These are phyloP conservation scores for Solenopsis fugax DNA, from an alignment of 1,140 invertebrate genomes.

Conservation along the genomic window DNA sequence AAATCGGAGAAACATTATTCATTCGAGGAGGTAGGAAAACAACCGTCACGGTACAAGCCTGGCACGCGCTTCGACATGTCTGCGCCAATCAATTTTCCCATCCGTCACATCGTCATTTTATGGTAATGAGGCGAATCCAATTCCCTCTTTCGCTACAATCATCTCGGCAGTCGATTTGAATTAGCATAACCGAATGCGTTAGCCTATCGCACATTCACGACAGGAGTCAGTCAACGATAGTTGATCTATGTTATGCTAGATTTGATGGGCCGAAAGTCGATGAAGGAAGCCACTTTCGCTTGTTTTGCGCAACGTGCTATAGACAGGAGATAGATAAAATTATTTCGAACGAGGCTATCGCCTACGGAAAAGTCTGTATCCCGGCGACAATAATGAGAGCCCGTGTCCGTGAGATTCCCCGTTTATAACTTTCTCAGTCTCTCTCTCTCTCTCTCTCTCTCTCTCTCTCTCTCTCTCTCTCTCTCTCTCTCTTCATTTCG, in stretches of 20 bases:
- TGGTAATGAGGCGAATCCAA: slow-evolving; percentile 57
- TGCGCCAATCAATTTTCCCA: slow-evolving; percentile 54
- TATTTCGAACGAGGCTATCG: slow-evolving; percentile 27
- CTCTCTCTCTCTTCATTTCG: neutral
- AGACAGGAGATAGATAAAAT: slow-evolving; percentile 27
- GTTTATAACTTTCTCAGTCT: slow-evolving; percentile 42
- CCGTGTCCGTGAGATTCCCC: slow-evolving; percentile 46
- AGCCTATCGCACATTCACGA: neutral
- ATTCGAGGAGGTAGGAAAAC: neutral
- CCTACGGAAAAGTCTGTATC: slow-evolving; percentile 30
- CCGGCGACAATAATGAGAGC: slow-evolving; percentile 39
- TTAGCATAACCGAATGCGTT: slow-evolving; percentile 65
- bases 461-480: slow-evolving; percentile 23
- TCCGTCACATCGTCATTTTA: slow-evolving; percentile 47
- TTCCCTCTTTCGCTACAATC: slow-evolving; percentile 58
- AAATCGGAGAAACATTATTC: slow-evolving; percentile 26
- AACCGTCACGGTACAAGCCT: neutral
- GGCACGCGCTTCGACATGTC: slow-evolving; percentile 32
- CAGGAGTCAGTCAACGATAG: slow-evolving; percentile 41
- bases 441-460: neutral
- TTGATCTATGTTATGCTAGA: slow-evolving; percentile 29
- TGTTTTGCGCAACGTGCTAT: slow-evolving; percentile 8
- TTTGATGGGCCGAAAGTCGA: slow-evolving; percentile 47
- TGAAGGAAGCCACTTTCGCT: slow-evolving; percentile 52
- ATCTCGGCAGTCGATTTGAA: slow-evolving; percentile 35